A percentile compares a stretch with the other conserved stretches of the same genome.
Conservation (phyloP, 2,888 invertebrate species). For the Hydrotaea diabolus region DNA sequence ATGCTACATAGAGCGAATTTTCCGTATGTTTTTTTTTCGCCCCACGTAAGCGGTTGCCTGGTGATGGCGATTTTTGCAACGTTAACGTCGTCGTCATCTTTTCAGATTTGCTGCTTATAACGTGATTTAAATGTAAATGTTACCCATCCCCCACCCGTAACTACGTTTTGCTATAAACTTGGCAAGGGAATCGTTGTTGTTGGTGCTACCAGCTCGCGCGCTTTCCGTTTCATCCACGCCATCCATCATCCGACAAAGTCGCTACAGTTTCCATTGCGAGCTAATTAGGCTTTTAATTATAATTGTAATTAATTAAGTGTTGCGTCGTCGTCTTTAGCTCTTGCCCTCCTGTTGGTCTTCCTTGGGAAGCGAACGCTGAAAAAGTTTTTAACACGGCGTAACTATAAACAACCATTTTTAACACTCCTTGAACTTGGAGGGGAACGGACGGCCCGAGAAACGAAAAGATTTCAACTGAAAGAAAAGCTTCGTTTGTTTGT, state of each 20-base stretch:
- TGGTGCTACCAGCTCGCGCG: not conserved
- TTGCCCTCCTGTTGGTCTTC: constrained; percentile 28
- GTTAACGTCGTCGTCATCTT: constrained; percentile 42
- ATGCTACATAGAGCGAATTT: constrained; percentile 24
- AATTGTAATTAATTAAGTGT: constrained; percentile 78
- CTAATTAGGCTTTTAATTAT: constrained; percentile 81
- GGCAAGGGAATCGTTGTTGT: too few relatives aligned
- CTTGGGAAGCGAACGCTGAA: constrained; percentile 45
- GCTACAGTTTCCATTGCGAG: constrained; percentile 67
- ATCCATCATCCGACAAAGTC: constrained; percentile 55
- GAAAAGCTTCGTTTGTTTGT: not conserved
- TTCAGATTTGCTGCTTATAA: constrained; percentile 68
- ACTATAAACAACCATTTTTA: constrained; percentile 43
- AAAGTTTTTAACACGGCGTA: constrained; percentile 27
- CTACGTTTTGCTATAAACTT: too few relatives aligned
- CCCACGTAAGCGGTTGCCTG: constrained; percentile 59
- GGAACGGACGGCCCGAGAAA: not conserved
- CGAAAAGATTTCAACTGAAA: not conserved
- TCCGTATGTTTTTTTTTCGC: constrained; percentile 13
- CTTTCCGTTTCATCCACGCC: constrained; percentile 36
- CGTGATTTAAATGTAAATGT: constrained; percentile 32
- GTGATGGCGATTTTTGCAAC: constrained; percentile 52
- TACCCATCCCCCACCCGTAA: not conserved
- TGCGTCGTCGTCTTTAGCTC: not conserved
- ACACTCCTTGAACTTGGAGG: not conserved